Evolutionary conservation across 37 sponge, comb jelly and placozoan genomes (phyloP), one percentile per base, ranked within the genome.

Genomic region (Spongilla lacustris): DNA sequence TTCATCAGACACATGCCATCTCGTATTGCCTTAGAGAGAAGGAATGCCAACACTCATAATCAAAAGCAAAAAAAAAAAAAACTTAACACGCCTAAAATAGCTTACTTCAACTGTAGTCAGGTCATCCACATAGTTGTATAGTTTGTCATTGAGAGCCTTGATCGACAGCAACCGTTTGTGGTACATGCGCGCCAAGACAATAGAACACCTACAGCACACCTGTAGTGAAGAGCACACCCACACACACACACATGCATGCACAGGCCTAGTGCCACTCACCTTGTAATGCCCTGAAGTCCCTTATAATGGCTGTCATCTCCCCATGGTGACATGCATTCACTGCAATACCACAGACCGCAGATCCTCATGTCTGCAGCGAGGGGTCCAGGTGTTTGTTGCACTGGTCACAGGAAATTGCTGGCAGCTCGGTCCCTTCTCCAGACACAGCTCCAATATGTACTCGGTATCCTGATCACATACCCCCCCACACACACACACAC

Each of bases 311-410:
- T 12, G 88, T 74, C 24, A 30, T 22, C 50, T 92, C 92, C 24
- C 83, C 95, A 82, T 89, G 87, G 83, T 99, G 94, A 78, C 99
- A 99, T n/a, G n/a, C n/a, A n/a, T 23, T 79, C 70, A 9, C 75
- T 76, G 68, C 99, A 99, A 90, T 92, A 92, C 75, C 95, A 97
- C 12, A 69, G 73, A 0, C 99, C 99, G 19, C 86, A 99, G 29
- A 95, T 69, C 36, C 87, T 76, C 11, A 90, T 89, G 38, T 81
- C 88, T 11, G 48, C 48, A n/a, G 36, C 78, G 12, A 83, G 71
- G 35, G 84, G 71, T 79, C 86, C 67, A 96, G 80, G 69, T 85
- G 86, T 0, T 71, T 77, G 76, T 87, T 91, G 72, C 99, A 99
- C 28, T 82, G 83, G 66, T 67, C 73, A 88, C 99, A 99, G 24